Conservation (phyloP, 2,888 invertebrate genomes). For the Drosophila maculinotata region DNA sequence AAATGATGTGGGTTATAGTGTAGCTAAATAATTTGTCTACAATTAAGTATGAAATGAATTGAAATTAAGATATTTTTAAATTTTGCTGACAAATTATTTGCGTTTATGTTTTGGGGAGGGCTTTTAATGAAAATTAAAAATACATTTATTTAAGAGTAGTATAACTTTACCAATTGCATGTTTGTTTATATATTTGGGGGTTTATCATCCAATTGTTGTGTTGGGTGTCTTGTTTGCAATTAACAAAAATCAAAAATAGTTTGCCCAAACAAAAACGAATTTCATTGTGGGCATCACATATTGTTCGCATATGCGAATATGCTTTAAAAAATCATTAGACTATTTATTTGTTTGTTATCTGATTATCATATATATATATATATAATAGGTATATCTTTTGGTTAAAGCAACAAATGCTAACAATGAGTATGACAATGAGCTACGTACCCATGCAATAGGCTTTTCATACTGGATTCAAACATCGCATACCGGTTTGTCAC, state of each 20-base stretch:
- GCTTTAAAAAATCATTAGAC: conserved; percentile 49
- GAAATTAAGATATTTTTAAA: conserved; percentile 9
- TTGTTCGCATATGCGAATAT: conserved; percentile 32
- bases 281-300: conserved; percentile 35
- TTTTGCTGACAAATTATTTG: conserved; percentile 29
- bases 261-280: conserved; percentile 23
- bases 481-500: conserved; percentile 91
- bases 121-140: conserved; percentile 21
- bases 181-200: conserved; percentile 36
- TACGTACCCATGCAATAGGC: conserved; percentile 86
- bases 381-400: conserved; percentile 11
- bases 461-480: conserved; percentile 86
- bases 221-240: conserved; percentile 48
- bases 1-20: conserved; percentile 4
- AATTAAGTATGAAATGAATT: conserved; percentile 6
- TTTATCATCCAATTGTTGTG: conserved; percentile 52
- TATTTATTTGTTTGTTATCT: conserved; percentile 32
- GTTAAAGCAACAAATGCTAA: conserved; percentile 46
- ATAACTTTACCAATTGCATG: conserved; percentile 72
- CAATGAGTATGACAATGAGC: conserved; percentile 76
- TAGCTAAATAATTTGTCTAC: conserved; percentile 12
- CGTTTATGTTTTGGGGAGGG: conserved; percentile 2
- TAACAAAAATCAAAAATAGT: conserved; percentile 51
- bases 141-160: conserved; percentile 34
- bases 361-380: conserved; percentile 16